Percentiles rank a stretch among this genome's conserved stretches.
Evolutionary conservation across 2,797 vertebrate genomes (phyloP).

Genomic region (Megaceryle alcyon): DNA sequence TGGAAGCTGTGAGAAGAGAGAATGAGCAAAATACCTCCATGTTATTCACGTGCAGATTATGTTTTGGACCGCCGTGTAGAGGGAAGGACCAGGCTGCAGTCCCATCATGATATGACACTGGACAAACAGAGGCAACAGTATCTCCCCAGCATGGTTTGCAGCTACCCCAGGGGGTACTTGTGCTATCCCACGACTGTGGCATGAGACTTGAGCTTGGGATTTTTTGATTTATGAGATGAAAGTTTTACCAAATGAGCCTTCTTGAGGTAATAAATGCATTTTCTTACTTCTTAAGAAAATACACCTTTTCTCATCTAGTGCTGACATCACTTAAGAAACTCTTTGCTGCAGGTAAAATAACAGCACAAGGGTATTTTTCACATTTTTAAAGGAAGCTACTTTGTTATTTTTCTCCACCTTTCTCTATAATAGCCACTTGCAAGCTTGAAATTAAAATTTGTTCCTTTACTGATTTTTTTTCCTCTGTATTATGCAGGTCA

Average conservation of each 20-base stretch:
- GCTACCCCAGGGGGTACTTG: neutral
- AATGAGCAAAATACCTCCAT: neutral
- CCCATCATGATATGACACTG: no score
- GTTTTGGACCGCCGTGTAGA: rapidly evolving
- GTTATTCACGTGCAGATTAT: neutral
- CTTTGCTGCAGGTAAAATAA: constrained; percentile 1
- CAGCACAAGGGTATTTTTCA: neutral
- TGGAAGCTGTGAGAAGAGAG: neutral
- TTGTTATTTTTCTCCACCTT: constrained; percentile 4
- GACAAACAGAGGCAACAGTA: neutral
- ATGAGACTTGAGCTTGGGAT: neutral
- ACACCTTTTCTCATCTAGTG: constrained; percentile 25
- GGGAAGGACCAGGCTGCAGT: neutral
- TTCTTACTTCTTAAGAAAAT: neutral
- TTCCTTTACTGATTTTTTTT: constrained; percentile 33
- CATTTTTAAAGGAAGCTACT: neutral
- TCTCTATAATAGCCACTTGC: neutral
- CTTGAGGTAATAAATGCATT: neutral
- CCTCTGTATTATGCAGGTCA: neutral
- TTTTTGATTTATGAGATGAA: neutral
- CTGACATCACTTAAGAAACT: constrained; percentile 9
- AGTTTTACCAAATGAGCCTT: constrained; percentile 33
- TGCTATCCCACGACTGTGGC: neutral
- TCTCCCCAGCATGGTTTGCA: neutral
- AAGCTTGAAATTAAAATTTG: constrained; percentile 16